A percentile compares a stretch with the other conserved stretches of the same genome.
Evolutionary conservation across 2,113 vertebrate genomes (phyloP).

Genomic region (Lota lota): DNA sequence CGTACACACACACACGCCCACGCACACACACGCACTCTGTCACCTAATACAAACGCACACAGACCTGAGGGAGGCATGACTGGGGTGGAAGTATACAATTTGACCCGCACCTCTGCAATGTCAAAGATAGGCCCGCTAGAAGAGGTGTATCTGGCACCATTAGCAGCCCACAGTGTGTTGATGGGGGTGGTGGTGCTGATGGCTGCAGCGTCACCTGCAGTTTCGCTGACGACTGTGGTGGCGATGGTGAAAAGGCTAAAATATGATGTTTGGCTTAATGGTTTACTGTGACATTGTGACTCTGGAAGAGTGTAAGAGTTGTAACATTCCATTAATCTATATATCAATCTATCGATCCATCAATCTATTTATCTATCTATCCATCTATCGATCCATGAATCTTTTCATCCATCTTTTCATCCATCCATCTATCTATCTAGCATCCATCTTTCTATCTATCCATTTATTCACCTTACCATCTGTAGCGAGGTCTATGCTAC

Average conservation of each 20-base stretch:
- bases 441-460: too few species aligned
- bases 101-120: constrained; percentile 48
- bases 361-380: too few species aligned
- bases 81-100: constrained; percentile 37
- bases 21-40: not conserved
- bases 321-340: not conserved
- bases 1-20: constrained; percentile 16
- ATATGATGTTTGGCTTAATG: not conserved
- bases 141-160: not conserved
- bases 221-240: not conserved
- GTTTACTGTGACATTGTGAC: too few species aligned
- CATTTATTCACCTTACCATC: too few species aligned
- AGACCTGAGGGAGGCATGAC: constrained; percentile 6
- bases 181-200: not conserved
- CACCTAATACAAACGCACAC: constrained; percentile 8
- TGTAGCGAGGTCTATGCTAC: too few species aligned
- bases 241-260: not conserved
- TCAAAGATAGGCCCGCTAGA: constrained; percentile 38
- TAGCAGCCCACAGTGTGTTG: not conserved
- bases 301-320: too few species aligned
- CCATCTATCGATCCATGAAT: too few species aligned
- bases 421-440: too few species aligned
- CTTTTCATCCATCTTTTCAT: too few species aligned
- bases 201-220: not conserved
- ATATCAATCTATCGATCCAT: not conserved